These are phyloP conservation scores for Nesoenas mayeri DNA, from an alignment of 2,113 vertebrate genomes.

Conservation along the genomic window DNA sequence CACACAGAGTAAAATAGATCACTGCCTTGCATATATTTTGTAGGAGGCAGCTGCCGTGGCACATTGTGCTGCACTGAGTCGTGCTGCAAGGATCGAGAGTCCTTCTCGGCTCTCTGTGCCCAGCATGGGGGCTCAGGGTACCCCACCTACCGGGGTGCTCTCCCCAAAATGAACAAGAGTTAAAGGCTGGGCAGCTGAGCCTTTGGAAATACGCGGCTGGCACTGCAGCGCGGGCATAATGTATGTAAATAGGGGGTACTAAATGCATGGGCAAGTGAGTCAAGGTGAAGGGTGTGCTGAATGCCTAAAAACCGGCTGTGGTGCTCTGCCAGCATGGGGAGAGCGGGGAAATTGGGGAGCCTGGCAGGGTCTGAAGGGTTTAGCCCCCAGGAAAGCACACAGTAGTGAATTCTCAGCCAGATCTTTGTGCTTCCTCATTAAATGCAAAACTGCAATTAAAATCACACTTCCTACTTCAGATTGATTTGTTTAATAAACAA, in stretches of 20 bases:
- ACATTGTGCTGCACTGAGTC: not conserved
- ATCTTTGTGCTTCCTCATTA: fast-evolving
- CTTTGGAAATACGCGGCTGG: not conserved
- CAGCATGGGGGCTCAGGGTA: fast-evolving
- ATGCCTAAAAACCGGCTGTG: not conserved
- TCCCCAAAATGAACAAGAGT: not conserved
- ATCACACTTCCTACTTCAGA: not conserved
- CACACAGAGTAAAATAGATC: constrained; percentile 49
- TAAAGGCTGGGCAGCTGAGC: not conserved
- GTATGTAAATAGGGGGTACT: not conserved
- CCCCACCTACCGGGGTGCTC: not conserved
- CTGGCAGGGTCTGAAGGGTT: not conserved
- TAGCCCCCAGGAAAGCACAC: fast-evolving
- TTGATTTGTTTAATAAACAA: constrained; percentile 69
- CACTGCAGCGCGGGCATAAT: fast-evolving
- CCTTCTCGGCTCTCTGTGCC: not conserved
- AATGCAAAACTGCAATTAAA: constrained; percentile 32
- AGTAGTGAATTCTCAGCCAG: not conserved
- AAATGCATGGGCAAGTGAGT: not conserved
- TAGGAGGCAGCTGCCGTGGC: not conserved
- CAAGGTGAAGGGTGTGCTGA: not conserved
- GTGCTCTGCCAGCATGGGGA: fast-evolving
- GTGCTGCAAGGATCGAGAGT: not conserved
- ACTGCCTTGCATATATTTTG: not conserved
- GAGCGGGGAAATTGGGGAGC: not conserved